These are phyloP conservation scores for Caenorhabditis becei DNA, from an alignment of 2,888 invertebrate genomes.

Conservation along the genomic window DNA sequence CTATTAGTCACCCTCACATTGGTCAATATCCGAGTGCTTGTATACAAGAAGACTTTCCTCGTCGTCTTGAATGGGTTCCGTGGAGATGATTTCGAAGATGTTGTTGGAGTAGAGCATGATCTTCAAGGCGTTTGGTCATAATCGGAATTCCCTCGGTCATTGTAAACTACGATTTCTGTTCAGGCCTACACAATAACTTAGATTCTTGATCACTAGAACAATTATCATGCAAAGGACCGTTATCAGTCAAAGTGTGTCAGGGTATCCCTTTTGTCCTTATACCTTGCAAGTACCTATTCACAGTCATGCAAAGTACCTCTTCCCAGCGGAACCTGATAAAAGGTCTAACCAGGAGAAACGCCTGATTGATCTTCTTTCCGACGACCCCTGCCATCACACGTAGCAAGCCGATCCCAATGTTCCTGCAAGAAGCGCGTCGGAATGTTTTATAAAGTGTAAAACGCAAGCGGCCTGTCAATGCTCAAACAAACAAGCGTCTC, in stretches of 20 bases:
- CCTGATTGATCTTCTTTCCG: constrained; percentile 92
- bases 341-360: constrained; percentile 93
- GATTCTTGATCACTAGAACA: not conserved
- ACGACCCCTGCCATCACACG: constrained; percentile 91
- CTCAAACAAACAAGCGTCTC: constrained; percentile 48
- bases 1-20: constrained; percentile 49
- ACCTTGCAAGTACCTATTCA: too few species aligned
- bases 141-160: too few species aligned
- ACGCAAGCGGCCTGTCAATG: constrained; percentile 15
- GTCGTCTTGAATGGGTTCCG: constrained; percentile 85
- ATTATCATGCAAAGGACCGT: not conserved
- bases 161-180: too few species aligned
- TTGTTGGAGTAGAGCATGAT: constrained; percentile 96
- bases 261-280: not conserved
- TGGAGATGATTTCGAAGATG: constrained; percentile 94
- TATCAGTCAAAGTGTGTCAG: constrained; percentile 8
- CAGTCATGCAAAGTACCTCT: constrained; percentile 85
- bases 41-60: constrained; percentile 64
- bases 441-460: constrained; percentile 51
- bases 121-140: too few species aligned
- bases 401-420: constrained; percentile 91
- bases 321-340: constrained; percentile 95
- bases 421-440: constrained; percentile 85
- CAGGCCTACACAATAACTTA: too few species aligned
- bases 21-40: constrained; percentile 63